These are phyloP conservation scores for Irena cyanogastra DNA, from an alignment of 2,113 vertebrate species.

Conservation along the genomic window DNA sequence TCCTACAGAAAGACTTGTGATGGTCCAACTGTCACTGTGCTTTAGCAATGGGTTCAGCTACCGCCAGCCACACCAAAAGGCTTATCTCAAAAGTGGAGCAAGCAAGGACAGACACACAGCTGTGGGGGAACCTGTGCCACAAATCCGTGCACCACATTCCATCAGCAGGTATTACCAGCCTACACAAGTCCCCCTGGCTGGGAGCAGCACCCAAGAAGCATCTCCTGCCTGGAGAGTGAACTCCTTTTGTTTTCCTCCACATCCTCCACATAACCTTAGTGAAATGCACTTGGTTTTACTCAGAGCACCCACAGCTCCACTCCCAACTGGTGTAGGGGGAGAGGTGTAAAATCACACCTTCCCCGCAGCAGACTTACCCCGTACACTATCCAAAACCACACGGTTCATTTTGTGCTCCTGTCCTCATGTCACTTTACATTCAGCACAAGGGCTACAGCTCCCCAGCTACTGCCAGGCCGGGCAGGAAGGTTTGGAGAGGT, in stretches of 20 bases:
- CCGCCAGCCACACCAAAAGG: background rate
- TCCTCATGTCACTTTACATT: background rate
- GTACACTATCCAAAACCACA: background rate
- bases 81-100: background rate
- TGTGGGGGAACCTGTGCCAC: background rate
- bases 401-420: background rate
- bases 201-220: background rate
- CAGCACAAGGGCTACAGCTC: background rate
- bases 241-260: background rate
- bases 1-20: background rate
- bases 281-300: background rate
- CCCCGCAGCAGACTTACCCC: background rate
- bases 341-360: background rate
- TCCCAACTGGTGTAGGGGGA: background rate
- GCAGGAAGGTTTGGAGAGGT: background rate
- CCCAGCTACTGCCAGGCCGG: background rate
- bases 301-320: background rate
- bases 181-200: background rate
- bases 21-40: background rate
- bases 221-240: background rate
- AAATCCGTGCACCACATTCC: background rate
- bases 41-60: background rate
- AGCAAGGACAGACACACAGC: accelerated
- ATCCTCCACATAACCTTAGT: background rate
- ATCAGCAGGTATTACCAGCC: background rate